Evolutionary conservation across 1,140 invertebrate species (phyloP).

Genomic region (Bathynomus jamesi): DNA sequence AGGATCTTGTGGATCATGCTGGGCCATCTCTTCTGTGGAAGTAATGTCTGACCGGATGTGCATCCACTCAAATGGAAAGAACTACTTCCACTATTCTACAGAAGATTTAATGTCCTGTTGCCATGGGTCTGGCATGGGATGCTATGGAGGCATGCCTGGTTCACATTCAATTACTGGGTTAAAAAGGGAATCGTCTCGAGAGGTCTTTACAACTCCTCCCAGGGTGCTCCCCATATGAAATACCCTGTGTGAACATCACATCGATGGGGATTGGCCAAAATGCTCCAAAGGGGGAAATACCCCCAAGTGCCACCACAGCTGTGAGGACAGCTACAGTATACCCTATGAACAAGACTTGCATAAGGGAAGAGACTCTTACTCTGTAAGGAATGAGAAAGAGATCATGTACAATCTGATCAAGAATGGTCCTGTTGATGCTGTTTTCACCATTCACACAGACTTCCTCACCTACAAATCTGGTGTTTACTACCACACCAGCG

Average conservation of each 20-base stretch:
- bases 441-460: constrained; percentile 82
- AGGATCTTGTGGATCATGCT: no score
- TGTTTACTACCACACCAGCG: constrained; percentile 73
- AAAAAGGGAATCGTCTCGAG: constrained; percentile 71
- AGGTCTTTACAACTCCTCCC: constrained; percentile 63
- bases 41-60: constrained; percentile 89
- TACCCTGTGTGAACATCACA: constrained; percentile 85
- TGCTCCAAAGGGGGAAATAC: constrained; percentile 61
- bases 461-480: constrained; percentile 75
- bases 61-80: constrained; percentile 66
- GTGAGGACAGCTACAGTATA: constrained; percentile 59
- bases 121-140: constrained; percentile 70
- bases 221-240: constrained; percentile 79
- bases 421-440: constrained; percentile 87
- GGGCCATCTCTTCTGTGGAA: constrained; percentile 78
- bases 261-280: constrained; percentile 61
- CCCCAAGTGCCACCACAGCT: constrained; percentile 65
- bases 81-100: constrained; percentile 68
- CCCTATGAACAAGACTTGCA: constrained; percentile 68
- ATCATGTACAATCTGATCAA: constrained; percentile 76
- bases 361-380: constrained; percentile 63
- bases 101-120: constrained; percentile 84
- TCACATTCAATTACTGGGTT: constrained; percentile 81
- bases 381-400: constrained; percentile 53
- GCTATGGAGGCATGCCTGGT: constrained; percentile 70